Percentiles rank a stretch among this genome's conserved stretches.
Conservation (phyloP, 2,888 invertebrate species). For the Parochlus steinenii region DNA sequence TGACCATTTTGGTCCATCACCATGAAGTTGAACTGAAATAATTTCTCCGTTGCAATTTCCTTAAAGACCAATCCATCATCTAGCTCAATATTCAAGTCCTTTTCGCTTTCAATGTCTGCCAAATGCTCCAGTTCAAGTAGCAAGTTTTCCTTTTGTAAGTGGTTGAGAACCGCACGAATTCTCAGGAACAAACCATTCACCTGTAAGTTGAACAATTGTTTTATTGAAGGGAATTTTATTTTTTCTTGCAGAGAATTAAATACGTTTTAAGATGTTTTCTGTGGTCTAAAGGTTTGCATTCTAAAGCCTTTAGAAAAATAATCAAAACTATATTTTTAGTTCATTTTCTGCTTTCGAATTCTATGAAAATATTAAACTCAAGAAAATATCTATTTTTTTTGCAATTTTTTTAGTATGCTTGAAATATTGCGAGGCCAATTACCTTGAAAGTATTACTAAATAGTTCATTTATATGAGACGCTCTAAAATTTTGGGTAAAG, state of each 20-base stretch:
- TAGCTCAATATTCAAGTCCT: slow-evolving; percentile 8
- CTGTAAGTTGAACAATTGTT: too few relatives aligned
- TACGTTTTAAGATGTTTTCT: too few relatives aligned
- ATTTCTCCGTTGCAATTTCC: slow-evolving; percentile 9
- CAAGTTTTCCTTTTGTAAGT: slow-evolving; percentile 1
- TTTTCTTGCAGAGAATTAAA: too few relatives aligned
- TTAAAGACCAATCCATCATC: slow-evolving; percentile 8
- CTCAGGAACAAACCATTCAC: slow-evolving; percentile 8
- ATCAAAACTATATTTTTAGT: too few relatives aligned
- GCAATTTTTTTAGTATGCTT: too few relatives aligned
- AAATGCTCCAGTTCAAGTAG: slow-evolving; percentile 9
- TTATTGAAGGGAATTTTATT: too few relatives aligned
- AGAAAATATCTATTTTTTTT: too few relatives aligned
- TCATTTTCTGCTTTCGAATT: too few relatives aligned
- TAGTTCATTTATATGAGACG: slow-evolving; percentile 7
- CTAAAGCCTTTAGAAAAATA: too few relatives aligned
- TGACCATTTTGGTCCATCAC: slow-evolving; percentile 6
- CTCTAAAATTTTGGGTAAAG: slow-evolving; percentile 1
- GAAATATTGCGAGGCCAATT: too few relatives aligned
- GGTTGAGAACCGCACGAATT: slow-evolving; percentile 1
- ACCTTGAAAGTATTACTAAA: slow-evolving; percentile 11
- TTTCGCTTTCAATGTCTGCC: slow-evolving; percentile 6
- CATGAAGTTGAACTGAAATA: slow-evolving; percentile 8
- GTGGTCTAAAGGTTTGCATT: too few relatives aligned
- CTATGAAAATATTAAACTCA: too few relatives aligned